These are phyloP conservation scores for Ophioninae sp. DNA, from an alignment of 2,888 invertebrate species.

Conservation along the genomic window DNA sequence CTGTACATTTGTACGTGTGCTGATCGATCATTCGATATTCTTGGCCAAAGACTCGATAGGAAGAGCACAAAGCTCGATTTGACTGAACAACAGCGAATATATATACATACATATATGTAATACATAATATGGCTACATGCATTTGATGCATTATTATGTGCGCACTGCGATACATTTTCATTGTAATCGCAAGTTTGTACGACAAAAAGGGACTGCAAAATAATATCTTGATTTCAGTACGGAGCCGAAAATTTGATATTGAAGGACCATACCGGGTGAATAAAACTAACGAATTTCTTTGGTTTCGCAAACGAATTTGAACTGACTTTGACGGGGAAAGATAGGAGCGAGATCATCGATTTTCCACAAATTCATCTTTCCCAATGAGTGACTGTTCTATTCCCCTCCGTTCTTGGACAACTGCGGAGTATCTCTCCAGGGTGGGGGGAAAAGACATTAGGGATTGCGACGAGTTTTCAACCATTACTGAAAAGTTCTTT, in stretches of 20 bases:
- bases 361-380: neutral
- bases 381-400: neutral
- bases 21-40: neutral
- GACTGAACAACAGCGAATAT: neutral
- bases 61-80: neutral
- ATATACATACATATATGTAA: neutral
- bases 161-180: neutral
- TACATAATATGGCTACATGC: conserved; percentile 1
- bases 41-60: neutral
- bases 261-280: neutral
- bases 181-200: neutral
- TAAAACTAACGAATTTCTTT: neutral
- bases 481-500: neutral
- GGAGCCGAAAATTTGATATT: no score
- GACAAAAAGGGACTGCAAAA: neutral
- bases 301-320: neutral
- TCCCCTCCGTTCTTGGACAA: neutral
- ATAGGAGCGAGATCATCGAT: neutral
- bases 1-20: neutral
- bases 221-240: neutral
- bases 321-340: no score
- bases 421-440: neutral
- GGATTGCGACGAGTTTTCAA: no score
- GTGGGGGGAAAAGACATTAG: neutral
- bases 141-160: conserved; percentile 29